phyloP scores from a whole-genome alignment of 2,113 vertebrate species.

The Orthonyx spaldingii region DNA sequence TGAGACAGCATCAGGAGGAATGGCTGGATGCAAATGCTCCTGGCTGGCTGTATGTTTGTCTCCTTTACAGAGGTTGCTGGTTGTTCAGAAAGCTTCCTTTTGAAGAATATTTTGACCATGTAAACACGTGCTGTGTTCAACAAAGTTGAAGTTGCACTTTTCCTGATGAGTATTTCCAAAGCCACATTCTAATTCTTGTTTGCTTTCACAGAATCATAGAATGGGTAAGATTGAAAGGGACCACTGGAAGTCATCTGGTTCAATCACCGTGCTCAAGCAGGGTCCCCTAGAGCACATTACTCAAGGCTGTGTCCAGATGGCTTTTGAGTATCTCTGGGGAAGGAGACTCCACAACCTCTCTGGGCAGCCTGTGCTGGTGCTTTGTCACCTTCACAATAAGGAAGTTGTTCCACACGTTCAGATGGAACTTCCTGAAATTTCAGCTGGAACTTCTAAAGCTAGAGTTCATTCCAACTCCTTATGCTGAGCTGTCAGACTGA shows the following conservation, averaged over 20 bases:
- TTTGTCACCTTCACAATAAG: accelerated
- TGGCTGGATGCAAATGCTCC: not conserved
- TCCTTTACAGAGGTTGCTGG: not conserved
- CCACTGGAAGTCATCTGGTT: not conserved
- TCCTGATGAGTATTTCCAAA: not conserved
- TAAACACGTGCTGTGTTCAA: not conserved
- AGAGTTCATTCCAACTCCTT: not conserved
- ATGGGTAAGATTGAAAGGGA: not conserved
- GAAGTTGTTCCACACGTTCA: not conserved
- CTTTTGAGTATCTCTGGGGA: not conserved
- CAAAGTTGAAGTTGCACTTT: not conserved
- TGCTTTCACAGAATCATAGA: not conserved
- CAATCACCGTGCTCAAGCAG: not conserved
- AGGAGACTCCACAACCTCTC: not conserved
- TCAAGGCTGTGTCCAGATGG: not conserved
- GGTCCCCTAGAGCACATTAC: not conserved
- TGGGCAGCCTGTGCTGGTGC: not conserved
- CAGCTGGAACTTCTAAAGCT: not conserved
- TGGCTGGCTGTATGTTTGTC: not conserved
- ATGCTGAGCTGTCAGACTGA: not conserved
- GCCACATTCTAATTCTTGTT: not conserved
- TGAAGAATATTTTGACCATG: not conserved
- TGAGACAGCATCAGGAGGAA: not conserved
- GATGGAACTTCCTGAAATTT: not conserved
- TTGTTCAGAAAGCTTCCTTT: not conserved